These are phyloP conservation scores for Nomada hirtipes DNA, from an alignment of 2,888 invertebrate genomes.

Conservation along the genomic window DNA sequence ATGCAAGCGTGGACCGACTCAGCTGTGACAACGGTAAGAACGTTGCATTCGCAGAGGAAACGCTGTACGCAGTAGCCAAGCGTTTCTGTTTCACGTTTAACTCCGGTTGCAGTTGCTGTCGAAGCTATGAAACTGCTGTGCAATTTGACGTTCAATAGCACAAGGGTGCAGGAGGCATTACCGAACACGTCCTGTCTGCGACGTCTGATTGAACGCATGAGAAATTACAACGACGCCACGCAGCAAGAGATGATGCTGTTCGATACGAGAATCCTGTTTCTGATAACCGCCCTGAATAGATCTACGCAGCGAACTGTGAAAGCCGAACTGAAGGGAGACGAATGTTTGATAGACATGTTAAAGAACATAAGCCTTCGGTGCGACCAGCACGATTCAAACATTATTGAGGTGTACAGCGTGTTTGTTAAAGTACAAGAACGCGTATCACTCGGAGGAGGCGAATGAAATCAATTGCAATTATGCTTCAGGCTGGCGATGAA, in stretches of 20 bases:
- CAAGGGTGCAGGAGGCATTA: conserved; percentile 86
- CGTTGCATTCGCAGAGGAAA: no score
- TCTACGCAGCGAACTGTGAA: conserved; percentile 88
- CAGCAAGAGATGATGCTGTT: conserved; percentile 92
- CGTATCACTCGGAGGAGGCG: background rate
- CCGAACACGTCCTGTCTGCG: conserved; percentile 72
- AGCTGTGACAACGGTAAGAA: conserved; percentile 81
- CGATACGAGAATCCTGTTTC: conserved; percentile 94
- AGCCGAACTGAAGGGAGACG: conserved; percentile 89
- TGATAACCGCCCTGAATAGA: conserved; percentile 93
- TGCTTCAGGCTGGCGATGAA: conserved; percentile 86
- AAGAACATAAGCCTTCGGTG: conserved; percentile 85
- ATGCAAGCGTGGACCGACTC: conserved; percentile 83
- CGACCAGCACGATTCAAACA: background rate
- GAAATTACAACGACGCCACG: conserved; percentile 87
- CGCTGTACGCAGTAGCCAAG: background rate
- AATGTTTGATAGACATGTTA: conserved; percentile 88
- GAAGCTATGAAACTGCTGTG: conserved; percentile 95
- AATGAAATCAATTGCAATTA: conserved; percentile 10
- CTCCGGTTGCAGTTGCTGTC: conserved; percentile 85
- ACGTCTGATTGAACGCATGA: conserved; percentile 90
- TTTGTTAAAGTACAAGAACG: background rate
- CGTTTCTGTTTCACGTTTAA: background rate
- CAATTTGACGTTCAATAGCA: conserved; percentile 93
- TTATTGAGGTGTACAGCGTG: conserved; percentile 32